Evolutionary conservation across 2,888 invertebrate species (phyloP).

Genomic region (Anaspis maculata): DNA sequence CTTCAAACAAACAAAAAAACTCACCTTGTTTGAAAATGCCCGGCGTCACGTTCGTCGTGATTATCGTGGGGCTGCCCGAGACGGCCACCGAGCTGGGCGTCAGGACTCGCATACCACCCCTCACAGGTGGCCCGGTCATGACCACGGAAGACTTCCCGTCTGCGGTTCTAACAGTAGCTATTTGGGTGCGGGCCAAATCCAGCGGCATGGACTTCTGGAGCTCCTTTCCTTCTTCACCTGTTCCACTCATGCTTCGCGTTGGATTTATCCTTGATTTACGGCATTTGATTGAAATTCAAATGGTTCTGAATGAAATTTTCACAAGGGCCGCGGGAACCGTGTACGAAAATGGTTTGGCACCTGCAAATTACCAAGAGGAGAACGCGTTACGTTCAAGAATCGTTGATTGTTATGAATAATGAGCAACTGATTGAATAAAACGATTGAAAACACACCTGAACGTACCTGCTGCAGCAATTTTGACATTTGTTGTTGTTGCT

Average conservation of each 20-base stretch:
- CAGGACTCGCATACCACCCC: constrained; percentile 36
- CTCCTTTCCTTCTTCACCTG: constrained; percentile 48
- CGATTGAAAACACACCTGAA: no score
- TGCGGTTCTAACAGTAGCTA: constrained; percentile 44
- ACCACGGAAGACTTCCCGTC: constrained; percentile 39
- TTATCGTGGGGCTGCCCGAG: constrained; percentile 36
- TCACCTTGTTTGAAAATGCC: constrained; percentile 47
- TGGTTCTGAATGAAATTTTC: no score
- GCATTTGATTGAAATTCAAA: no score
- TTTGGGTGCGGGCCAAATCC: constrained; percentile 46
- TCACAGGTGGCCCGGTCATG: constrained; percentile 36
- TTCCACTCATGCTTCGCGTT: constrained; percentile 43
- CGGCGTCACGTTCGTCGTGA: constrained; percentile 42
- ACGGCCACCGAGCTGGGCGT: constrained; percentile 33
- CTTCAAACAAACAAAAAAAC: constrained; percentile 3
- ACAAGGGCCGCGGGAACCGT: no score
- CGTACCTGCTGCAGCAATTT: no score
- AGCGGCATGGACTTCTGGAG: constrained; percentile 49
- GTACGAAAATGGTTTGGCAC: no score
- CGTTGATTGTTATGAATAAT: no score
- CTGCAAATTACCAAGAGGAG: no score
- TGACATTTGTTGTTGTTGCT: no score
- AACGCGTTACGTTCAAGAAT: no score
- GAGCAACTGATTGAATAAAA: no score
- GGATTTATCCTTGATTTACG: no score